Conservation (phyloP, 2,797 vertebrate genomes). For the Tachyglossus aculeatus region DNA sequence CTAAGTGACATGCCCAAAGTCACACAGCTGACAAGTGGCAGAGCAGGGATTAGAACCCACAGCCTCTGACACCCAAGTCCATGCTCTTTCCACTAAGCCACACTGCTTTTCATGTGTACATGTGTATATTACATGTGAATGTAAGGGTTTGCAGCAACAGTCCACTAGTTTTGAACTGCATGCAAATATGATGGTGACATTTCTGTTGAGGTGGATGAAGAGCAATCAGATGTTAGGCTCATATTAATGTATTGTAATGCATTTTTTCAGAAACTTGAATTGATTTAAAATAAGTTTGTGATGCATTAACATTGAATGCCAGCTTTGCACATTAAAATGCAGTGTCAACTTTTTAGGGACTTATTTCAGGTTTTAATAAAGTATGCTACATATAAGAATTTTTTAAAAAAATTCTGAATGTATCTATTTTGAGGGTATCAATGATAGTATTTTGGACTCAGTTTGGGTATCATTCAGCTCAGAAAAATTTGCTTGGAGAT, state of each 20-base stretch:
- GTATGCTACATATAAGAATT: neutral
- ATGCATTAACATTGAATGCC: neutral
- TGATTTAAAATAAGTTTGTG: neutral
- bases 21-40: no score
- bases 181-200: neutral
- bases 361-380: neutral
- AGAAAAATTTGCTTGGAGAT: neutral
- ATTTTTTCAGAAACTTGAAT: slow-evolving; percentile 9
- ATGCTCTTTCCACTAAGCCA: no score
- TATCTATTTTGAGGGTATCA: neutral
- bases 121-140: neutral
- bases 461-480: neutral
- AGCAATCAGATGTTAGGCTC: neutral
- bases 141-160: neutral
- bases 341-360: neutral
- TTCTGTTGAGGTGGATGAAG: neutral
- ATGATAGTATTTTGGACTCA: neutral
- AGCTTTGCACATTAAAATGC: neutral
- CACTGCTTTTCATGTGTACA: no score
- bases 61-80: no score
- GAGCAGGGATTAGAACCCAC: no score
- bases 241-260: neutral
- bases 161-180: neutral
- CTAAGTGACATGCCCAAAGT: no score
- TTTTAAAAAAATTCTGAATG: neutral